Conservation (phyloP, 2,797 vertebrate species). For the Discoglossus pictus region DNA sequence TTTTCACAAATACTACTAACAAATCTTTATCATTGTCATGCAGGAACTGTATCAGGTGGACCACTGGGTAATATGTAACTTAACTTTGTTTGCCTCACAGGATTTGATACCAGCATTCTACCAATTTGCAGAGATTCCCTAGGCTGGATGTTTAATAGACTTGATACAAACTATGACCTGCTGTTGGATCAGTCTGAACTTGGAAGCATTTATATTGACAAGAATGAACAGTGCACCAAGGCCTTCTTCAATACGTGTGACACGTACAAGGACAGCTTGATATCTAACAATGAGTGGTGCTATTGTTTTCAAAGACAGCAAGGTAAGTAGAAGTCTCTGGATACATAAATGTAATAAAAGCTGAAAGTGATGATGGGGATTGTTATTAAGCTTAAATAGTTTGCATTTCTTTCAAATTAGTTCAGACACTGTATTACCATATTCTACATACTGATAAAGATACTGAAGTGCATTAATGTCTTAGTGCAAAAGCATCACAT, state of each 20-base stretch:
- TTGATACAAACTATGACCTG: slow-evolving; percentile 92
- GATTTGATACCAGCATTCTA: slow-evolving; percentile 84
- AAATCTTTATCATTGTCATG: no score
- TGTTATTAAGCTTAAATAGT: no score
- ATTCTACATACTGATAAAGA: no score
- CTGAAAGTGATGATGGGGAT: no score
- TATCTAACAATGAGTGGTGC: slow-evolving; percentile 96
- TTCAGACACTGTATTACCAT: no score
- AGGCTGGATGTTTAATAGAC: slow-evolving; percentile 96
- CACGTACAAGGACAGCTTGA: slow-evolving; percentile 80
- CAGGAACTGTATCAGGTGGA: slow-evolving; percentile 8
- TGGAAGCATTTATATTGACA: slow-evolving; percentile 87
- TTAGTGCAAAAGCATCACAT: no score
- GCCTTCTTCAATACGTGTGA: slow-evolving; percentile 92
- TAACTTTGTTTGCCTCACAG: slow-evolving; percentile 61
- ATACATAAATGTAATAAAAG: no score
- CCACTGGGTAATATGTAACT: slow-evolving; percentile 14
- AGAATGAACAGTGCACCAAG: slow-evolving; percentile 86
- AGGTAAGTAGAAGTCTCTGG: slow-evolving; percentile 66
- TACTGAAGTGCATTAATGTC: no score
- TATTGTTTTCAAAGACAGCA: slow-evolving; percentile 95
- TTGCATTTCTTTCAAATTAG: no score
- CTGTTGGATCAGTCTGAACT: slow-evolving; percentile 91
- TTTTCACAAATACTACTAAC: no score
- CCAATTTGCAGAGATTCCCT: slow-evolving; percentile 92